Evolutionary conservation across 2,113 vertebrate species (phyloP), one percentile per base, ranked within the genome.

Genomic region (Micronycteris hirsuta): DNA sequence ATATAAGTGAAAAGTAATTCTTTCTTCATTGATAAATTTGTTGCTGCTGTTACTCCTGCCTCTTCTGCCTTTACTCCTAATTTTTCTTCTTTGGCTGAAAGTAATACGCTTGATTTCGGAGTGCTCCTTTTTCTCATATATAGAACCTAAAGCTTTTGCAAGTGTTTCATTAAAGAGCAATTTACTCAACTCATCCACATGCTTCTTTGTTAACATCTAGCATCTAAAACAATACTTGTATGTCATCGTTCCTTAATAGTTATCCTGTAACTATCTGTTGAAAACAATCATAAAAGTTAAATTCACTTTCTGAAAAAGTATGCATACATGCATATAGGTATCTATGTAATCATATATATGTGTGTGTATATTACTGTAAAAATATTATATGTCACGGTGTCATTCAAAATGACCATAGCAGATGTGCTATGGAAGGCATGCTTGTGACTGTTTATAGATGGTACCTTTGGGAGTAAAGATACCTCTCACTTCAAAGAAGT

Each of bases 1-100:
- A 43, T 70, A 45, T 93, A 95, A 96, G 88, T 84, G 86, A 90
- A 96, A 95, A 90, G 61, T 24, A 56, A 5, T 45, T 78, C 41
- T 89, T 15, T 76, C 65, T 83, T 93, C 26, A 92, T 90, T 88
- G 71, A 95, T 71, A 54, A 86, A 86, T 47, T 58, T 43, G 2
- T 90, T 41, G 38, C 61, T 95, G 74, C 85, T 74, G 19, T 80
- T 91, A 65, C 20, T 83, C 17, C 16, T 58, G 20, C 19, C 38
- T 52, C 8, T 77, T 89, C 52, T 43, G n/a, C 52, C 15, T 26
- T 86, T 7, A 12, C 0, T 88, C 87, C 81, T 22, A n/a, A 15
- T 85, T n/a, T n/a, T n/a, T 96, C 19, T 70, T 94, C 65, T 52
- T 94, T 85, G 16, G 90, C 78, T 43, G 24, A 20, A 92, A 45